Evolutionary conservation across 2,888 invertebrate species (phyloP).

Genomic region (Mythimna vitellina): DNA sequence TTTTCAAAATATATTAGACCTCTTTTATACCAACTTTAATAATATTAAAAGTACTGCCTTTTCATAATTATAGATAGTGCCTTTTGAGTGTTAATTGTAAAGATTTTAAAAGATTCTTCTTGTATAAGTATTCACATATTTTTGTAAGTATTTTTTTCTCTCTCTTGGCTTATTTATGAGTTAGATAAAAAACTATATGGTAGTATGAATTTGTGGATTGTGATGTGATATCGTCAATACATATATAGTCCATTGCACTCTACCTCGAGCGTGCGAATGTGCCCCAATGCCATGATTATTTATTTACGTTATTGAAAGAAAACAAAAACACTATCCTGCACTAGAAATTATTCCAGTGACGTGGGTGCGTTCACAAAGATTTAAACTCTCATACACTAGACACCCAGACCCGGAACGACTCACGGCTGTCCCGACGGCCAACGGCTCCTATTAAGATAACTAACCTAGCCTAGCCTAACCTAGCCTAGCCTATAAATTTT

Average conservation of each 20-base stretch:
- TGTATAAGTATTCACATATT: conserved; percentile 37
- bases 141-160: conserved; percentile 39
- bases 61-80: conserved; percentile 24
- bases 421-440: too few species aligned
- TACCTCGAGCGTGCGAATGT: neutral
- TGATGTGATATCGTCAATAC: neutral
- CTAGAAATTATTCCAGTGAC: too few species aligned
- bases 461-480: too few species aligned
- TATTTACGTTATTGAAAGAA: too few species aligned
- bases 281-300: neutral
- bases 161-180: conserved; percentile 23
- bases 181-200: neutral
- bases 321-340: too few species aligned
- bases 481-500: neutral
- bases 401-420: too few species aligned
- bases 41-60: conserved; percentile 7
- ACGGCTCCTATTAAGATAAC: too few species aligned
- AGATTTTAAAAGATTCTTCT: conserved; percentile 13
- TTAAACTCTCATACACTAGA: too few species aligned
- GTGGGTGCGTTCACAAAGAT: too few species aligned
- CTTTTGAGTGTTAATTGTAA: conserved; percentile 16
- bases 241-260: neutral
- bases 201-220: conserved; percentile 8
- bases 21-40: neutral
- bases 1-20: neutral